These are phyloP conservation scores for Ostrea denselamellosa DNA, from an alignment of 1,140 invertebrate genomes.

Conservation along the genomic window DNA sequence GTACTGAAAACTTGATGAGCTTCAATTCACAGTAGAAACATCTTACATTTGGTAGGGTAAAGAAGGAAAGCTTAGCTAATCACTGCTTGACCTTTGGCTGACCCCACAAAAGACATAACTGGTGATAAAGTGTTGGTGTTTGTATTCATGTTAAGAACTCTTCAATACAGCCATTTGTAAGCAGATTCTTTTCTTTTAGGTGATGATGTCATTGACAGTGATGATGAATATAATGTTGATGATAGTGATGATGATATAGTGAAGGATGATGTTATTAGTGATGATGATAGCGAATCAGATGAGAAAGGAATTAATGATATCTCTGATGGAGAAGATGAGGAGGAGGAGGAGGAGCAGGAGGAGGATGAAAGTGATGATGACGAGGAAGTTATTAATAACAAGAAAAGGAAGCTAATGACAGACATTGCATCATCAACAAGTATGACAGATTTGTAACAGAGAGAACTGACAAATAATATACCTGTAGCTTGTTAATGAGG, in stretches of 20 bases:
- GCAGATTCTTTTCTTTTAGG: background rate
- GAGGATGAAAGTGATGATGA: background rate
- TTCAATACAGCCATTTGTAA: too few species aligned
- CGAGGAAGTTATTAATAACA: background rate
- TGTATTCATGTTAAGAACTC: too few species aligned
- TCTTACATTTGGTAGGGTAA: too few species aligned
- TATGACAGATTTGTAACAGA: background rate
- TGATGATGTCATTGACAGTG: background rate
- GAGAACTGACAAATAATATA: too few species aligned
- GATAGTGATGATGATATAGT: slow-evolving; percentile 33
- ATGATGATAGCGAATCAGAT: slow-evolving; percentile 78
- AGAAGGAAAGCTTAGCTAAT: too few species aligned
- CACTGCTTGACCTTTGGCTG: too few species aligned
- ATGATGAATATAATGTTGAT: background rate
- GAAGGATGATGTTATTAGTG: slow-evolving; percentile 16
- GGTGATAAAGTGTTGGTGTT: too few species aligned
- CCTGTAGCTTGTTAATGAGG: too few species aligned
- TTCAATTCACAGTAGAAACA: too few species aligned
- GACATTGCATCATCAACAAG: background rate
- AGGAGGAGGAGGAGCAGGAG: slow-evolving; percentile 66
- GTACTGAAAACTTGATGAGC: too few species aligned
- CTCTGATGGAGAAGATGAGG: slow-evolving; percentile 23
- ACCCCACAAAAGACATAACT: too few species aligned
- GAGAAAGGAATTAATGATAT: slow-evolving; percentile 86
- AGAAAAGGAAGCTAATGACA: background rate